These are phyloP conservation scores for Pleuronectes platessa DNA, from an alignment of 2,113 vertebrate genomes.

Conservation along the genomic window DNA sequence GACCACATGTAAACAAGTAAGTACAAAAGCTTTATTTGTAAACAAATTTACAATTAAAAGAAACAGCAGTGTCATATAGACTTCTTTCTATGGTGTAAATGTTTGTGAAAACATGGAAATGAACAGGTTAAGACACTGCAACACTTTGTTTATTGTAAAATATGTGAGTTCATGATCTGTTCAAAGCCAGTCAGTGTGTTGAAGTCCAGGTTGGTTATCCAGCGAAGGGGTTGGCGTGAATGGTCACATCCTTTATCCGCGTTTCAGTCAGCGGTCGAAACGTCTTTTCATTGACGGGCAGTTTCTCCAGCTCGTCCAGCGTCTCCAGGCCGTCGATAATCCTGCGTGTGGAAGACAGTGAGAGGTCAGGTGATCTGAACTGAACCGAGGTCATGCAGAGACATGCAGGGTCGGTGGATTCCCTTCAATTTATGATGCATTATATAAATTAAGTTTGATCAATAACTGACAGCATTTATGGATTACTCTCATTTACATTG, in stretches of 20 bases:
- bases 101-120: not conserved
- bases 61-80: not conserved
- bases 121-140: not conserved
- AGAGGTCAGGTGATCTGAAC: not conserved
- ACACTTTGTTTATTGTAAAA: not conserved
- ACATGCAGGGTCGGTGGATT: too few species aligned
- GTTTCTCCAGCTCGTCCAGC: conserved; percentile 96
- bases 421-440: too few species aligned
- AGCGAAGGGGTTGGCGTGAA: conserved; percentile 97
- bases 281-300: conserved; percentile 96
- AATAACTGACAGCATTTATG: too few species aligned
- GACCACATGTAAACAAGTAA: not conserved
- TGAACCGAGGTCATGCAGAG: too few species aligned
- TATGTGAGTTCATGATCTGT: not conserved
- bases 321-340: conserved; percentile 97
- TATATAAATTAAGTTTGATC: too few species aligned
- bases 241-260: conserved; percentile 92
- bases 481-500: too few species aligned
- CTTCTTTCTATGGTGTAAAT: not conserved
- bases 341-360: conserved; percentile 72
- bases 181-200: not conserved
- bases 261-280: conserved; percentile 94
- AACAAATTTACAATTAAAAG: not conserved
- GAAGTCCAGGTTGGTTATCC: conserved; percentile 67
- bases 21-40: conserved; percentile 39